These are phyloP conservation scores for Berghia stephanieae DNA, from an alignment of 1,140 invertebrate genomes.

Conservation along the genomic window DNA sequence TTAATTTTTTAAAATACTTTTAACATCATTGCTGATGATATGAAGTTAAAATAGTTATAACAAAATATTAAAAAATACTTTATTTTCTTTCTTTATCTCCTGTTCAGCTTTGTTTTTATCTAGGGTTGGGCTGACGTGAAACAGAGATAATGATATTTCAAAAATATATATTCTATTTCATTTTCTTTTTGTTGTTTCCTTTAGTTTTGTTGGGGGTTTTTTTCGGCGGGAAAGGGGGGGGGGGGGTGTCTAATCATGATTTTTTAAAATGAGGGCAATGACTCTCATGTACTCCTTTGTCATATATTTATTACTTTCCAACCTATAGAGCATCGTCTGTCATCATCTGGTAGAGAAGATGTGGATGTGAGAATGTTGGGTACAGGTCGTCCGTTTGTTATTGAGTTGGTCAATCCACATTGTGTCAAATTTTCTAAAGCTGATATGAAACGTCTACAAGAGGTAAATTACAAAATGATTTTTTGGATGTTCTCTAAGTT, in stretches of 20 bases:
- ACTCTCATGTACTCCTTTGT: background rate
- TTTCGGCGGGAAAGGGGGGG: too few relatives aligned
- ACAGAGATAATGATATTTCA: too few relatives aligned
- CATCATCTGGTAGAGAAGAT: slow-evolving; percentile 93
- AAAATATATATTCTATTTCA: too few relatives aligned
- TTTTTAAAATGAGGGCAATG: too few relatives aligned
- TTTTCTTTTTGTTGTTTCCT: background rate
- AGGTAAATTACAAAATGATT: slow-evolving; percentile 37
- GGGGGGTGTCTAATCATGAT: too few relatives aligned
- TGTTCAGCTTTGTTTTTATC: too few relatives aligned
- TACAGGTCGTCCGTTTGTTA: slow-evolving; percentile 58
- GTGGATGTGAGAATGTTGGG: slow-evolving; percentile 87
- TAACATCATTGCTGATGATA: too few relatives aligned
- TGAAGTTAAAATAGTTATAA: too few relatives aligned
- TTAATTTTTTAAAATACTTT: too few relatives aligned
- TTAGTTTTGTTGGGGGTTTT: background rate
- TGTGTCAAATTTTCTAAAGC: slow-evolving; percentile 42
- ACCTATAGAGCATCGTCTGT: slow-evolving; percentile 74
- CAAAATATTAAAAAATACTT: too few relatives aligned
- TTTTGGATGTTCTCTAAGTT: background rate
- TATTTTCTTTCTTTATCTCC: too few relatives aligned
- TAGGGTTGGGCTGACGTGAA: too few relatives aligned
- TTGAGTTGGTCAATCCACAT: slow-evolving; percentile 57
- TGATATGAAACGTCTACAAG: slow-evolving; percentile 48
- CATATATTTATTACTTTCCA: slow-evolving; percentile 22